Base-by-base conservation (phyloP, 2,797 vertebrate genomes). In the Fundulus diaphanus region DNA sequence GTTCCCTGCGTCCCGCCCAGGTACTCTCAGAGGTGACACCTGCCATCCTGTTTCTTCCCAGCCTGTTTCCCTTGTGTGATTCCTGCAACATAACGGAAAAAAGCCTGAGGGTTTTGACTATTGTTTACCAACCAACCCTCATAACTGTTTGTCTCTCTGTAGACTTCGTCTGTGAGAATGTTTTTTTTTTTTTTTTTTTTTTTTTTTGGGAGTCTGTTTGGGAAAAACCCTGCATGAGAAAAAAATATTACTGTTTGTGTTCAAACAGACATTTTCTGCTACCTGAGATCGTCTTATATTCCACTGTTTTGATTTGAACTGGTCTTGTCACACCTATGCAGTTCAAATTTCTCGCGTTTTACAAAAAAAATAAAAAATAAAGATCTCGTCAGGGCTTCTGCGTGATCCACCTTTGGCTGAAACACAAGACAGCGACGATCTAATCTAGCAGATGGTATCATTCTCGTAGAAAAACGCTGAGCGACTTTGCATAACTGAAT, bases 181-280 rank as follows among this genome's bases (percentile, higher is more conserved):
- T 79, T 52, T 75, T 77, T 80, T 83, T 79, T 68, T 46, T 33
- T 59, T 13, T 44, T 93, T 91, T 86, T 87, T 82, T 57, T 73
- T n/a, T n/a, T n/a, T n/a, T n/a, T n/a, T n/a, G n/a, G 73, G 82
- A 90, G 87, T 89, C 79, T 89, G 89, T 90, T 85, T 94, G 91
- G 92, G 93, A 94, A 92, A 81, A 91, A 91, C 82, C 54, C 52
- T 46, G 40, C 67, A 78, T 70, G 80, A 79, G 86, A 83, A 91
- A 92, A 90, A 80, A 51, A 81, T 90, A 81, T 81, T 79, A 67
- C 78, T 57, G 80, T 80, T 83, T 90, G 73, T 89, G 78, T 89
- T 88, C 88, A 90, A 77, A 81, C 77, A 72, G 46, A 5, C 35
- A 49, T 81, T 76, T 59, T 29, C 20, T 63, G 74, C 57, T 52